These are phyloP conservation scores for Amblyjoppa fuscipennis DNA, from an alignment of 2,888 invertebrate genomes.

Conservation along the genomic window DNA sequence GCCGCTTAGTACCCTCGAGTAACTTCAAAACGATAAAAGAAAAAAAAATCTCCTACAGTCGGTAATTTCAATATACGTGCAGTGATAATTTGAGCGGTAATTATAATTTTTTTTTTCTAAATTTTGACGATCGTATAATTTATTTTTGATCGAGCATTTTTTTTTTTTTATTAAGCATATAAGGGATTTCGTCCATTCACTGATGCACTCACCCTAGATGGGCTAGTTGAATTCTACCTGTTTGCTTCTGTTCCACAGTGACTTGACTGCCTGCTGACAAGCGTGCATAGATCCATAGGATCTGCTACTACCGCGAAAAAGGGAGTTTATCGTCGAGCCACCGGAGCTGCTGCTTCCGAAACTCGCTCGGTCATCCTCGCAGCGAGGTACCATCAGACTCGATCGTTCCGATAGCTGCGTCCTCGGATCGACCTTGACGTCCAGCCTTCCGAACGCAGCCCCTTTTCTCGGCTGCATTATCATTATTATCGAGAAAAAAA, in stretches of 20 bases:
- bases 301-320: conserved; percentile 69
- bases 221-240: conserved; percentile 75
- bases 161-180: too few species aligned
- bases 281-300: conserved; percentile 80
- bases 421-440: conserved; percentile 73
- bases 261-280: conserved; percentile 78
- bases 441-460: conserved; percentile 29
- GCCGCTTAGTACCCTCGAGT: too few species aligned
- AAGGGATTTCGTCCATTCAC: too few species aligned
- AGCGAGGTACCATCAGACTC: conserved; percentile 33
- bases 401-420: conserved; percentile 61
- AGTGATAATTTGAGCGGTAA: too few species aligned
- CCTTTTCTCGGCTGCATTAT: conserved; percentile 36
- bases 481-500: neutral
- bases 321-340: conserved; percentile 61
- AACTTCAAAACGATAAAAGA: too few species aligned
- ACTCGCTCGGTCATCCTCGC: conserved; percentile 63
- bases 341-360: conserved; percentile 68
- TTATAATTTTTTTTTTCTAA: too few species aligned
- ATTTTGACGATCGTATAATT: too few species aligned
- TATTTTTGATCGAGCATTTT: too few species aligned
- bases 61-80: too few species aligned
- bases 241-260: conserved; percentile 80
- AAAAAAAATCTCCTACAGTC: too few species aligned
- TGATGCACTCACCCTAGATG: too few species aligned